phyloP scores from a whole-genome alignment of 2,888 invertebrate species.

The Heliothis peltigera region DNA sequence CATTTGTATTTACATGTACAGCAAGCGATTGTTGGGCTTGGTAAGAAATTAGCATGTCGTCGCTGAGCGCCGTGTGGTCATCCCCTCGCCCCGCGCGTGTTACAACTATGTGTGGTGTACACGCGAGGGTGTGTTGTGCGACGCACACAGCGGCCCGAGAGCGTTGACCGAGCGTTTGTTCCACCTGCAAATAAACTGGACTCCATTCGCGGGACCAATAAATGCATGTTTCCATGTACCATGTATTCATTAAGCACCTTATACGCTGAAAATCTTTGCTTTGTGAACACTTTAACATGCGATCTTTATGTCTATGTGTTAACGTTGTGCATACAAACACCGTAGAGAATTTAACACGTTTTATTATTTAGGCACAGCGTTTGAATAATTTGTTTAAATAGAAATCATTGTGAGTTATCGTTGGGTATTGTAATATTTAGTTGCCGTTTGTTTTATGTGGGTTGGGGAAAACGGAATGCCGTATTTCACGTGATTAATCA shows the following conservation, averaged over 20 bases:
- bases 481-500: conserved; percentile 2
- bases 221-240: conserved; percentile 69
- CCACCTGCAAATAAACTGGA: conserved; percentile 86
- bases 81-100: conserved; percentile 49
- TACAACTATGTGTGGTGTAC: conserved; percentile 47
- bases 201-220: conserved; percentile 76
- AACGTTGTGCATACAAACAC: conserved; percentile 55
- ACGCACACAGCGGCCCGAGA: conserved; percentile 72
- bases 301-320: conserved; percentile 60
- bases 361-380: conserved; percentile 43
- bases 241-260: conserved; percentile 76
- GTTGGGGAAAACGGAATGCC: background rate
- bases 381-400: conserved; percentile 56
- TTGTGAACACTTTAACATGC: conserved; percentile 57
- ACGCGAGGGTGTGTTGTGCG: conserved; percentile 57
- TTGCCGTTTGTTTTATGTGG: conserved; percentile 10
- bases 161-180: conserved; percentile 84
- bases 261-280: conserved; percentile 67
- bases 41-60: conserved; percentile 85
- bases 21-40: conserved; percentile 72
- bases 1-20: conserved; percentile 63
- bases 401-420: conserved; percentile 45
- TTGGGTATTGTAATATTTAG: conserved; percentile 21
- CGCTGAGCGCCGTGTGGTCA: conserved; percentile 67
- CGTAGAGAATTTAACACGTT: conserved; percentile 47